Base-by-base conservation (phyloP, 2,797 vertebrate species). In the Muscicapa comitata region DNA sequence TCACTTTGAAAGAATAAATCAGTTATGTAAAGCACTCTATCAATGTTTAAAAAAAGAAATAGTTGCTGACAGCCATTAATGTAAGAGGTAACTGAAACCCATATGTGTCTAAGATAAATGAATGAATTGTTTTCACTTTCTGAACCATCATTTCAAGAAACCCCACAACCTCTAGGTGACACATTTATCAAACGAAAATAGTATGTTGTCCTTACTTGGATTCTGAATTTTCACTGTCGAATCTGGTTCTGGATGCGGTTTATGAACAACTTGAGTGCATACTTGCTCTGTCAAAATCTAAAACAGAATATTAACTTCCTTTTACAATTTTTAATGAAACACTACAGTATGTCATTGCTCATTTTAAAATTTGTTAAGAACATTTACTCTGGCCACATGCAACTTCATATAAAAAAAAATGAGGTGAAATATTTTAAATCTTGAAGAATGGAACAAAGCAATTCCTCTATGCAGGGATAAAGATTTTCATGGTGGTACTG, bases 271-370 rank as follows among this genome's bases (percentile, higher is more conserved):
- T 94, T 99, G 99, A 68, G 99, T 99, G 89, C 99, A 99, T 31
- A 99, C 99, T 98, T 99, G 99, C 95, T 99, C 99, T 14, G 99
- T 99, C 96, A 99, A 98, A 95, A 99, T 99, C 99, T 99, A 96
- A 83, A 97, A 98, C 7, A 93, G 91, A 96, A 33, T 82, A 81
- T 90, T 76, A 58, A 84, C 48, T 51, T 89, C 24, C 4, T 92
- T 90, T 97, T 84, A 96, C 12, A 17, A 70, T 63, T 68, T 86
- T 74, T 31, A 87, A 67, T 71, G 38, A 61, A 77, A 71, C 2
- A 8, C 13, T 45, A 58, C 13, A 63, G 10, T 11, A 78, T 65
- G 80, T 73, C 13, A 65, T 57, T 65, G 10, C 12, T 81, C 0
- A n/a, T 75, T 53, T 81, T 11, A 5, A 33, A 21, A 43, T 75